A percentile compares a stretch with the other conserved stretches of the same genome.
Conservation (phyloP, 1,140 invertebrate genomes). For the Leptoteleia sp. region DNA sequence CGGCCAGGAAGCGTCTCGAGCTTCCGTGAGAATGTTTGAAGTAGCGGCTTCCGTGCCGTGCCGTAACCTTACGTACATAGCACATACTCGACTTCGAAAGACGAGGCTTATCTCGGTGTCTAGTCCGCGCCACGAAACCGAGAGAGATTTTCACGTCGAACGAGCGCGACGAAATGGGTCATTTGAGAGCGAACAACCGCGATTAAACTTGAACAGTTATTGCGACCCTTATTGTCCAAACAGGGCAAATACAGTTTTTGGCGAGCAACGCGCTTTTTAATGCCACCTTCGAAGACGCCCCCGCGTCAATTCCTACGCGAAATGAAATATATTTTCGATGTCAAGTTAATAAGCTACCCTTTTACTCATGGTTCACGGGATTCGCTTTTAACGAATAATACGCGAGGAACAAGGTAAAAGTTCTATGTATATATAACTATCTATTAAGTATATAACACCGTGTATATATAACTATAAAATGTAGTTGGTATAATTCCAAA, state of each 20-base stretch:
- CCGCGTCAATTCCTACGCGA: too few relatives aligned
- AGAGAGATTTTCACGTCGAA: constrained; percentile 50
- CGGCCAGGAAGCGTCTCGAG: constrained; percentile 64
- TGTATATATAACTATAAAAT: too few relatives aligned
- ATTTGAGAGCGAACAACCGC: constrained; percentile 48
- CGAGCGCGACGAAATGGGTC: constrained; percentile 60
- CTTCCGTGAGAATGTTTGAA: constrained; percentile 67
- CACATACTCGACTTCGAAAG: constrained; percentile 58
- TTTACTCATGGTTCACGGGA: too few relatives aligned
- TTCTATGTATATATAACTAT: too few relatives aligned
- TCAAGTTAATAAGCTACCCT: too few relatives aligned
- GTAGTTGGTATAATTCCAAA: too few relatives aligned
- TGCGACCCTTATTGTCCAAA: constrained; percentile 44
- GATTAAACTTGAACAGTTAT: constrained; percentile 56
- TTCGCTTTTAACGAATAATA: too few relatives aligned
- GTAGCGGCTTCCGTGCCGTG: constrained; percentile 64
- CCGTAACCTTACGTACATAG: constrained; percentile 59
- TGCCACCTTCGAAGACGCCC: too few relatives aligned
- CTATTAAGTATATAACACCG: too few relatives aligned
- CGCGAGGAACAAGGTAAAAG: too few relatives aligned
- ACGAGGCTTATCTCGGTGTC: constrained; percentile 64
- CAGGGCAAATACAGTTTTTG: constrained; percentile 13
- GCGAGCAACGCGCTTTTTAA: too few relatives aligned
- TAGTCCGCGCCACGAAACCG: constrained; percentile 44
- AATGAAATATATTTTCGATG: too few relatives aligned